Evolutionary conservation across 1,140 invertebrate species (phyloP), one percentile per base, ranked within the genome.

Genomic region (Philopotamus ludificatus): DNA sequence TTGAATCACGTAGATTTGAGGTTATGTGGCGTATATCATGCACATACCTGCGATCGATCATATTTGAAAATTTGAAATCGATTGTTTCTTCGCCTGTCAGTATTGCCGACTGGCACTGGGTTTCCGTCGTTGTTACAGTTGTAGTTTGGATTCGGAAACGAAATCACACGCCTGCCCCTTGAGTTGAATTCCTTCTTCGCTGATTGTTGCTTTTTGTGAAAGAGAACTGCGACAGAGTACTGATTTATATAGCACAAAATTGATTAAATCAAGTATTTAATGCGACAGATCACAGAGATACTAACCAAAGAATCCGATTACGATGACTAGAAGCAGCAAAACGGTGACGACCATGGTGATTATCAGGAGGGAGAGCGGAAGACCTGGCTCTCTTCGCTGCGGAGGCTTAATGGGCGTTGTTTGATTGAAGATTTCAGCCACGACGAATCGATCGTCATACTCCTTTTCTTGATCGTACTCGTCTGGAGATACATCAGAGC

Each of bases 101-200:
- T 20, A 65, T 39, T 75, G 72, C 3, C 68, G 66, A 22, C 54
- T 53, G 23, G 64, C 47, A 12, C 69, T 49, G 23, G 68, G 69
- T 3, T 28, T 10, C 65, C 70, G 9, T 73, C 73, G 0, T 68
- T 71, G 23, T 71, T 67, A 59, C 75, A 75, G 65, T 71, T 79
- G 64, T 81, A 81, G 68, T 81, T 81, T 10, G 79, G 79, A 62
- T 81, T 81, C 65, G 79, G 79, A 71, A 80, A 81, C 1, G 78
- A 80, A 53, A 81, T 79, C 54, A 79, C 78, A 0, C 77, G 74
- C 20, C 74, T 73, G 1, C 74, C 71, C 41, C 78, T 75, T 2
- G 74, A 62, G 63, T 75, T 77, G 39, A 76, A 75, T 49, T 80
- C 78, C 62, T 80, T 79, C 44, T 70, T 65, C 73, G 44, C 12